A percentile compares a stretch with the other conserved stretches of the same genome.
Conservation (phyloP, 2,113 vertebrate species). For the Prietella phreatophila region DNA sequence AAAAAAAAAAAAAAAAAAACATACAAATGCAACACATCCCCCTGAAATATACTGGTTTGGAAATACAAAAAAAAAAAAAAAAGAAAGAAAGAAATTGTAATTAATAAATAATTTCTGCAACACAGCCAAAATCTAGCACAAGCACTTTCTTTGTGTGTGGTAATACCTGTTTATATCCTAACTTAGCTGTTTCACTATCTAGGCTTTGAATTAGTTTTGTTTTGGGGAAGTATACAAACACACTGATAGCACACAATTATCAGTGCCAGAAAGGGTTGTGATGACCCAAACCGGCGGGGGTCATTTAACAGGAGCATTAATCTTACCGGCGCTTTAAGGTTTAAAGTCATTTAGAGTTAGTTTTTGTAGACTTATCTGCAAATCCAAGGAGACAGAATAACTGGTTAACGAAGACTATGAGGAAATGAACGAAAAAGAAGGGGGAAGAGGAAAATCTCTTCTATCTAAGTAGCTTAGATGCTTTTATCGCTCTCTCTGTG, state of each 20-base stretch:
- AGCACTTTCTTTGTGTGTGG: neutral
- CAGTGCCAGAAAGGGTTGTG: slow-evolving; percentile 12
- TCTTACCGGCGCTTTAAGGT: slow-evolving; percentile 15
- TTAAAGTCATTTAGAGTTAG: slow-evolving; percentile 25
- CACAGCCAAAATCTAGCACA: neutral
- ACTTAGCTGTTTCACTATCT: slow-evolving; percentile 6
- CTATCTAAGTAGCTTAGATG: slow-evolving; percentile 33
- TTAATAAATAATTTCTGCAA: neutral
- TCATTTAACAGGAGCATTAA: slow-evolving; percentile 10
- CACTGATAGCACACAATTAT: slow-evolving; percentile 15
- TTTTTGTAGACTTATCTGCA: slow-evolving; percentile 22
- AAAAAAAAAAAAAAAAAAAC: too few relatives aligned
- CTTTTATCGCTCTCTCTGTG: slow-evolving; percentile 30
- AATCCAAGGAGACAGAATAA: slow-evolving; percentile 30
- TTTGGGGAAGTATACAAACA: slow-evolving; percentile 29
- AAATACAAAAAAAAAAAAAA: neutral
- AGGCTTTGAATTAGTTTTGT: neutral
- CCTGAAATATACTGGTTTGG: neutral
- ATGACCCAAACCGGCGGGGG: neutral
- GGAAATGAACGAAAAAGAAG: neutral
- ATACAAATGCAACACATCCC: neutral
- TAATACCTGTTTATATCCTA: slow-evolving; percentile 18
- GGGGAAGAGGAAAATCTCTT: neutral
- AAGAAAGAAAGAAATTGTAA: neutral
- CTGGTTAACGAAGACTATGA: neutral